phyloP scores from a whole-genome alignment of 2,113 vertebrate genomes.

The Pomatorhinus ruficollis region DNA sequence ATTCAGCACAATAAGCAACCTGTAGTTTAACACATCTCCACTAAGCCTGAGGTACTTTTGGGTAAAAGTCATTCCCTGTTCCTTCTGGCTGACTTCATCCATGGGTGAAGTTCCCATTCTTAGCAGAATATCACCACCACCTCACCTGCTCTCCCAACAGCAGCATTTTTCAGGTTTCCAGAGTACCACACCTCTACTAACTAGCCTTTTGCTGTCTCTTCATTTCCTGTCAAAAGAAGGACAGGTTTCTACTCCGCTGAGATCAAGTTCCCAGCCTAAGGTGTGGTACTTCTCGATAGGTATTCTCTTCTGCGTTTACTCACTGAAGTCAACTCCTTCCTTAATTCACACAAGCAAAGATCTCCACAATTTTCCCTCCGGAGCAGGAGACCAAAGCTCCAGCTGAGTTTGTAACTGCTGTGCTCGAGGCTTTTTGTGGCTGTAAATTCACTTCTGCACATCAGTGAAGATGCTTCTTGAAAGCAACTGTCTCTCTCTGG shows the following conservation, averaged over 20 bases:
- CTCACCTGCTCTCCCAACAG: not conserved
- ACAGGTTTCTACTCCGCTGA: not conserved
- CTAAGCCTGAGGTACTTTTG: not conserved
- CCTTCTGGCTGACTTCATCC: not conserved
- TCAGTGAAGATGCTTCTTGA: not conserved
- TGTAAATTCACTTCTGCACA: not conserved
- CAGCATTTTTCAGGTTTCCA: not conserved
- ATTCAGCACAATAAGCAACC: not conserved
- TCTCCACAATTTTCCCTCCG: not conserved
- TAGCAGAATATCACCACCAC: not conserved
- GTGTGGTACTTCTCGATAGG: not conserved
- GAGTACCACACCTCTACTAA: not conserved
- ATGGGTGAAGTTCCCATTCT: not conserved
- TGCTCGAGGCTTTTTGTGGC: not conserved
- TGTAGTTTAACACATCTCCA: not conserved
- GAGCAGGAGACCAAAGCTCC: conserved; percentile 19
- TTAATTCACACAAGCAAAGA: conserved; percentile 1
- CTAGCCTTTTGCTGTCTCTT: not conserved
- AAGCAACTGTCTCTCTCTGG: not conserved
- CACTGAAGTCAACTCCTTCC: not conserved
- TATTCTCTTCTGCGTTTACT: not conserved
- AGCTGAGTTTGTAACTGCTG: conserved; percentile 2
- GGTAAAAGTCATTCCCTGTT: not conserved
- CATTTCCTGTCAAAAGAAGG: not conserved
- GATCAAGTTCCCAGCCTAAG: not conserved